Evolutionary conservation across 2,797 vertebrate species (phyloP).

Genomic region (Sebastes jordani): DNA sequence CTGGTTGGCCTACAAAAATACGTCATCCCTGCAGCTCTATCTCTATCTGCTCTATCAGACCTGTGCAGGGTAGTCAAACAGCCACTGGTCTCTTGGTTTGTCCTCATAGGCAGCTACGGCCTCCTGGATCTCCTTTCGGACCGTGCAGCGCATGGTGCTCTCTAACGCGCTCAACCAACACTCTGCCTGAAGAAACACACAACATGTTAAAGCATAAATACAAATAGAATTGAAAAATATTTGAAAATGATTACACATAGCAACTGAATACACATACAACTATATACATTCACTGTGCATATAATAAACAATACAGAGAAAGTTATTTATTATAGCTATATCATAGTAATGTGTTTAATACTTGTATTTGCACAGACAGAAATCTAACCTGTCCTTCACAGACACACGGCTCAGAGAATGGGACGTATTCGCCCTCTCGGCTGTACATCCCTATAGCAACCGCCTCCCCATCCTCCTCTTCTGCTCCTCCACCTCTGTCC

Average conservation of each 20-base stretch:
- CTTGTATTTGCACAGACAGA: background rate
- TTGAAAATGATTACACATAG: background rate
- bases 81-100: constrained; percentile 82
- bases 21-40: no score
- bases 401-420: constrained; percentile 77
- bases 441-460: constrained; percentile 84
- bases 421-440: constrained; percentile 81
- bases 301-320: background rate
- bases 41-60: constrained; percentile 23
- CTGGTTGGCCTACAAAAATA: no score
- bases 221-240: background rate
- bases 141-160: constrained; percentile 75
- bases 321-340: background rate
- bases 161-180: constrained; percentile 78
- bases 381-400: constrained; percentile 76
- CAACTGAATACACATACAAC: background rate
- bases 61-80: constrained; percentile 81
- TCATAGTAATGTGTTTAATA: background rate
- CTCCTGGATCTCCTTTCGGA: constrained; percentile 82
- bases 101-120: constrained; percentile 79
- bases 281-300: background rate
- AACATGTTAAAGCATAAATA: background rate
- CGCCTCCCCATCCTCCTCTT: constrained; percentile 44
- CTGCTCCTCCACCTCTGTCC: constrained; percentile 30
- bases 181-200: constrained; percentile 65